Evolutionary conservation across 2,113 vertebrate species (phyloP), one percentile per base, ranked within the genome.

Genomic region (Echinops telfairi): DNA sequence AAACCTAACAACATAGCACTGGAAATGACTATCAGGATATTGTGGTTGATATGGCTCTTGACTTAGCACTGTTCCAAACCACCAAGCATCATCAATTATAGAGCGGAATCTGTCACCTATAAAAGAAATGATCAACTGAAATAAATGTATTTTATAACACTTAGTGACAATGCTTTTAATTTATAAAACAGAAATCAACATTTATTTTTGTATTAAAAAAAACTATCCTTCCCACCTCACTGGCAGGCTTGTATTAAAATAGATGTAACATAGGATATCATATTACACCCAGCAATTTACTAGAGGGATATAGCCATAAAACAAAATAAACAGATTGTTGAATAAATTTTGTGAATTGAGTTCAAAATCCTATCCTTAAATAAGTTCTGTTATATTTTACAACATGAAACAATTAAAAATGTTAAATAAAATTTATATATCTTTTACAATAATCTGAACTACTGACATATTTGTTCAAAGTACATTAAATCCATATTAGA

Each of bases 71-170:
- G 98, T 99, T 96, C 99, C 99, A 97, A 99, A 99, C 99, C 99
- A 99, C 99, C 99, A 99, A 15, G 99, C 99, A 7, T 99, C 99
- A 1, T 99, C 99, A 82, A 99, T 99, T 84, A 99, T 99, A 15
- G 99, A 99, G 71, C 99, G 99, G 96, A 99, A 99, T 85, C 98
- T 97, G 96, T 99, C 99, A 77, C 97, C 99, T 99, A 40, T 11
- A 97, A 88, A 17, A 97, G 77, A 97, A 86, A 94, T 1, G 47
- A 23, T 38, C 40, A 58, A 40, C n/a, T 85, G 64, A 89, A n/a
- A 95, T 36, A 75, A 36, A 58, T 19, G 22, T 60, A 43, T 57
- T 57, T 92, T 70, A 64, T 79, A 88, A 76, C 25, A 89, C 33
- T 53, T 68, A 10, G 15, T 73, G 19, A 73, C 33, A 68, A 20